Base-by-base conservation (phyloP, 2,113 vertebrate species). In the Melanocharis versteri region DNA sequence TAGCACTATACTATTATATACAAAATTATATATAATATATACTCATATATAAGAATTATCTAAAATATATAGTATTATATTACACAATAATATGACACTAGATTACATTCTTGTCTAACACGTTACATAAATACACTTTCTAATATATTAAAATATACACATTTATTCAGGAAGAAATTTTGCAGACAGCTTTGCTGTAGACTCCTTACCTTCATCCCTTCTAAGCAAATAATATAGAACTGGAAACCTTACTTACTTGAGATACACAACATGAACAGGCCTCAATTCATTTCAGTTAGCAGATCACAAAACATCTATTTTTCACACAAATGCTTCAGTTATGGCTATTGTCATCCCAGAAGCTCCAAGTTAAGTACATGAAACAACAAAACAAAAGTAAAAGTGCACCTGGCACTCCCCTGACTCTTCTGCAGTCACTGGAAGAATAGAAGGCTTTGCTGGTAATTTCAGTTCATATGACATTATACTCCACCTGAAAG, bases 391-490 rank as follows among this genome's bases (percentile, higher is more conserved):
- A 83, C 21, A 57, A 35, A 70, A 58, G 11, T 44, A 72, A 75
- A 92, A 58, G 35, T 89, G 94, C 98, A 99, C 99, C 98, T 99
- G 99, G 97, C 98, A 98, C 87, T 99, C 98, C 70, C 98, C 99
- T 3, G 98, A 92, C 24, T 98, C 99, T 68, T 99, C 99, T 51
- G 98, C 97, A 83, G 98, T 98, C 91, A 98, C 98, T 23, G 99
- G 98, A 97, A 98, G 98, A 97, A 99, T 98, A 96, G 98, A 98
- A 61, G 98, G 97, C 96, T 99, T 99, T 84, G 98, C 96, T 75
- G 99, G 99, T 96, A 99, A 98, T 98, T 99, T 99, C 83, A 99
- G 98, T 97, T 99, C 99, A 93, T 99, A 99, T 7, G 99, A 99
- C 99, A 99, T 99, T 98, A 99, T 99, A 97, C 99, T 99, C 99